These are phyloP conservation scores for Holothuria leucospilota DNA, from an alignment of 53 echinoderm and acorn worm species.

Conservation along the genomic window DNA sequence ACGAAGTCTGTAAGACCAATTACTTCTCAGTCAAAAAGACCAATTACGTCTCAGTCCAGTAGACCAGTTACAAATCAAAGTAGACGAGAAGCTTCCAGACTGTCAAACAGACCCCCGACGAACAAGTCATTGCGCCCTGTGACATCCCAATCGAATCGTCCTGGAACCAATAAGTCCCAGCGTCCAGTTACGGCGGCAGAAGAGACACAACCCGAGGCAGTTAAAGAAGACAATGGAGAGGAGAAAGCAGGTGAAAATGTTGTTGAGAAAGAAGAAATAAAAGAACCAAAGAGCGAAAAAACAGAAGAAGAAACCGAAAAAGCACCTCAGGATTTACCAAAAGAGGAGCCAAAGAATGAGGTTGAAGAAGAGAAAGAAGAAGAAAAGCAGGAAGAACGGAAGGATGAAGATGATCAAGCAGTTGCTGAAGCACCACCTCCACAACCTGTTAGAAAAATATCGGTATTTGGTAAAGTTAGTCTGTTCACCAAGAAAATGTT, in stretches of 20 bases:
- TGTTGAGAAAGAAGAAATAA: constrained; percentile 25
- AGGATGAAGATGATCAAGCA: background rate
- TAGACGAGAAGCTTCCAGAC: constrained; percentile 2
- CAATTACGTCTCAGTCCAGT: constrained; percentile 16
- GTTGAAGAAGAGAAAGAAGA: constrained; percentile 13
- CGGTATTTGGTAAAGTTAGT: constrained; percentile 29
- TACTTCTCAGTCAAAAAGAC: constrained; percentile 36
- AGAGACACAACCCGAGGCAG: constrained; percentile 4
- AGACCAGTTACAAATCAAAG: constrained; percentile 27
- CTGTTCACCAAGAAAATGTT: constrained; percentile 21
- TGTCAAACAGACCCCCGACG: constrained; percentile 19
- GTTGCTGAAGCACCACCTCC: background rate
- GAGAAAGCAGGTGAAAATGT: constrained; percentile 22
- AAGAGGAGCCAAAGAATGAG: constrained; percentile 2
- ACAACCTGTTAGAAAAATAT: background rate
- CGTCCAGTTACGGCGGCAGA: constrained; percentile 2
- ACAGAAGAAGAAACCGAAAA: background rate
- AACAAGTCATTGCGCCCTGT: background rate
- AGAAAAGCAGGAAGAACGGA: constrained; percentile 26
- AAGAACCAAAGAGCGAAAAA: constrained; percentile 19
- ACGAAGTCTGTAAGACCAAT: constrained; percentile 43
- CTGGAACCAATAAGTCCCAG: constrained; percentile 5
- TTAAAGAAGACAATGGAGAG: constrained; percentile 31
- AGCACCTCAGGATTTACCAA: background rate
- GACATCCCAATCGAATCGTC: constrained; percentile 10